Conservation (phyloP, 2,888 invertebrate genomes). For the Drosophila falleni region DNA sequence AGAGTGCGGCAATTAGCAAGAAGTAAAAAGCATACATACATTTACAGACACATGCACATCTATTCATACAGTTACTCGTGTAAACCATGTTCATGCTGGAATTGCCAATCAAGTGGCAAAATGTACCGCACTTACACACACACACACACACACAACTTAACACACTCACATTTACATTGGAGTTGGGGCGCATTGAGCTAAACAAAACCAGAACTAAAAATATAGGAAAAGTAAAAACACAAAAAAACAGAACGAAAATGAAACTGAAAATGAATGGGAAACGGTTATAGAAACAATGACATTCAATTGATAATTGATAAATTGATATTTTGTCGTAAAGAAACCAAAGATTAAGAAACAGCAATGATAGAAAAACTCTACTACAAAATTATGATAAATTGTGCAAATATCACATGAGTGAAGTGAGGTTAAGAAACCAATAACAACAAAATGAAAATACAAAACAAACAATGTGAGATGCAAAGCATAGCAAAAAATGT, state of each 20-base stretch:
- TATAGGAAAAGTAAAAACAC: slow-evolving; percentile 23
- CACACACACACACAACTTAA: slow-evolving; percentile 19
- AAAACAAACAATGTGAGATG: slow-evolving; percentile 21
- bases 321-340: slow-evolving; percentile 2
- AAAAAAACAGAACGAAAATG: slow-evolving; percentile 7
- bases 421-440: slow-evolving; percentile 33
- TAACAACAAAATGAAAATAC: slow-evolving; percentile 13
- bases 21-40: slow-evolving; percentile 50
- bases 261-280: slow-evolving; percentile 8
- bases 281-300: slow-evolving; percentile 8
- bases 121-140: slow-evolving; percentile 31
- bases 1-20: slow-evolving; percentile 24
- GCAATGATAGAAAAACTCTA: slow-evolving; percentile 6
- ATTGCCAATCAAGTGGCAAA: slow-evolving; percentile 23
- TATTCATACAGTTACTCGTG: slow-evolving; percentile 20
- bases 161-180: slow-evolving; percentile 64
- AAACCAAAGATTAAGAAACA: slow-evolving; percentile 3
- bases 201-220: slow-evolving; percentile 34
- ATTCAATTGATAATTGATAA: slow-evolving; percentile 15
- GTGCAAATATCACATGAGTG: slow-evolving; percentile 31
- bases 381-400: slow-evolving; percentile 14
- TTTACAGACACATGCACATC: slow-evolving; percentile 29
- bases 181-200: slow-evolving; percentile 83
- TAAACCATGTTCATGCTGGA: slow-evolving; percentile 23
- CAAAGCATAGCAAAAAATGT: slow-evolving; percentile 18